Conservation (phyloP, 2,797 vertebrate genomes). For the Siniperca obscura region DNA sequence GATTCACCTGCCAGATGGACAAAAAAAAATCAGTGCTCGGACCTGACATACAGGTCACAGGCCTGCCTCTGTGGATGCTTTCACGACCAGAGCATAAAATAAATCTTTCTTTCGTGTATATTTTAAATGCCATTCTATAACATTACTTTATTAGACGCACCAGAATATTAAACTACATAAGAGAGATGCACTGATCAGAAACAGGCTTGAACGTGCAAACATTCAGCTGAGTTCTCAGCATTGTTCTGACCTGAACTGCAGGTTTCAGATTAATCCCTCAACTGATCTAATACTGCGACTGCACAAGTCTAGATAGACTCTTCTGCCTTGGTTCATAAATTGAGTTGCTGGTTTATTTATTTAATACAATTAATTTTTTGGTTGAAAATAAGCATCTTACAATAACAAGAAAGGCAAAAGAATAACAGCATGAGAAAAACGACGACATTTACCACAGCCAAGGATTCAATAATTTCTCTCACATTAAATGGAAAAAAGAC, state of each 20-base stretch:
- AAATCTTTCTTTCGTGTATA: not conserved
- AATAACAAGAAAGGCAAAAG: conserved; percentile 72
- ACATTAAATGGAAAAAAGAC: conserved; percentile 61
- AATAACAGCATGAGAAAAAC: conserved; percentile 68
- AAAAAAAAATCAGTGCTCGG: not conserved
- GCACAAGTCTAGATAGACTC: conserved; percentile 51
- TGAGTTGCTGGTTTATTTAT: conserved; percentile 74
- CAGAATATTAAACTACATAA: conserved; percentile 20
- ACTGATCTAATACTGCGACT: conserved; percentile 42
- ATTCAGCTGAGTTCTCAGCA: not conserved
- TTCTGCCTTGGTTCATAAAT: conserved; percentile 68
- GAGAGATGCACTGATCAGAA: conserved; percentile 10
- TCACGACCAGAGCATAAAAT: not conserved
- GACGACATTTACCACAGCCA: conserved; percentile 74
- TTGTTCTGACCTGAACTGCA: conserved; percentile 24
- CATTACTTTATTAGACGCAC: conserved; percentile 3
- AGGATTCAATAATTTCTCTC: conserved; percentile 55
- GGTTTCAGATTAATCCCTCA: conserved; percentile 12
- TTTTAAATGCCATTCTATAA: conserved; percentile 8
- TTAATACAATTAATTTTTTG: conserved; percentile 64
- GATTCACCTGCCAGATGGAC: not conserved
- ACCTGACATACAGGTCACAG: not conserved
- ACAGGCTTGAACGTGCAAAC: not conserved
- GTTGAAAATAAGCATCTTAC: conserved; percentile 72
- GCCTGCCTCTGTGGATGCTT: not conserved